Base-by-base conservation (phyloP, 2,888 invertebrate genomes). In the Kryphioiulus occultus region DNA sequence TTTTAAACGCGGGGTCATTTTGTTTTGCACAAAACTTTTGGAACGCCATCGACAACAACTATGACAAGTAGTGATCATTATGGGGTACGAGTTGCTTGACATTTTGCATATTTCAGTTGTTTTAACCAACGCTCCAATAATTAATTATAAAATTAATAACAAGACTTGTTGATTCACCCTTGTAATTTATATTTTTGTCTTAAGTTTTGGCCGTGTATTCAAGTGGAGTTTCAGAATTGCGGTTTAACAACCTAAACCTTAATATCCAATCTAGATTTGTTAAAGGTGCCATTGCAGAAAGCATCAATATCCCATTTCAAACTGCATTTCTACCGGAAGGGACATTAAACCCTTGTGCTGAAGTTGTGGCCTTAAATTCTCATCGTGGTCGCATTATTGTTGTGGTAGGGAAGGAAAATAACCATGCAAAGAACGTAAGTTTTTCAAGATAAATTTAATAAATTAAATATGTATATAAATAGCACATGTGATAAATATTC, bases 231-330 rank as follows among this genome's bases (percentile, higher is more conserved):
- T 35, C 35, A 35, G 35, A 35, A 7, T 35, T 2, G 7, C 35
- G 7, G 35, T 35, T 35, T n/a, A n/a, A n/a, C n/a, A n/a, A n/a
- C n/a, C n/a, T n/a, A n/a, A n/a, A 0, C 78, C 78, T 78, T 78
- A 78, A 78, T 30, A 30, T 17, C 15, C 0, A 15, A 32, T 5
- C 4, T 90, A 96, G 96, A 90, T 98, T 94, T 91, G 95, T 95
- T 89, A 94, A 96, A 90, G 96, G 96, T 87, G 95, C 95, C 89
- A 94, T 98, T 87, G 94, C 94, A 19, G 95, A 95, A 86, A 97
- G 97, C 91, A 94, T 98, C 87, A 98, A 97, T 92, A 95, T 98
- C 91, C 98, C 98, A 3, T 96, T 96, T 92, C 95, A 95, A 85
- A 95, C 95, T 26, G 95, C 97, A 0, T 95, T 95, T 90, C 91